Conservation (phyloP, 2,888 invertebrate genomes). For the Pammene aurita region DNA sequence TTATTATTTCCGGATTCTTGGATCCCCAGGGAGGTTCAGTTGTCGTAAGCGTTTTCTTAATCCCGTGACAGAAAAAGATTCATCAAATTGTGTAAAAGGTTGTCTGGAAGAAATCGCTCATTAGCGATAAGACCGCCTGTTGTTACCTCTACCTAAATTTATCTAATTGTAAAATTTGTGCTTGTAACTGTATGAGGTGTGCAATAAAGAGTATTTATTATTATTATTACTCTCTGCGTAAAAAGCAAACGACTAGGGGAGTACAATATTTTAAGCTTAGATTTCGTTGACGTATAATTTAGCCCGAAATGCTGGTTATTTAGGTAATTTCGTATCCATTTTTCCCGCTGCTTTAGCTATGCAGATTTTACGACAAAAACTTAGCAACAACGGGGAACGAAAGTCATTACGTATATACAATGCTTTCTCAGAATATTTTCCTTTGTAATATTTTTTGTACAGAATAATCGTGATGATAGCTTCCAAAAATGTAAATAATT, state of each 20-base stretch:
- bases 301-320: conserved; percentile 24
- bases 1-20: not conserved
- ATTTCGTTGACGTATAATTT: conserved; percentile 19
- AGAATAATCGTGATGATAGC: conserved; percentile 15
- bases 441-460: conserved; percentile 27
- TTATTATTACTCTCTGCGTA: not conserved
- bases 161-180: too few species aligned
- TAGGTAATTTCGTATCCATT: conserved; percentile 30
- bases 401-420: conserved; percentile 39
- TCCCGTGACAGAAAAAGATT: conserved; percentile 23
- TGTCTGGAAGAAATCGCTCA: too few species aligned
- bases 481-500: not conserved
- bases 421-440: conserved; percentile 15
- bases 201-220: too few species aligned
- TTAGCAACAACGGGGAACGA: conserved; percentile 47
- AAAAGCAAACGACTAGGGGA: conserved; percentile 3
- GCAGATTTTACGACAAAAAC: conserved; percentile 50
- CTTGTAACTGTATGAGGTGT: too few species aligned
- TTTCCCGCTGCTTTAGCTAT: conserved; percentile 20
- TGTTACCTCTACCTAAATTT: too few species aligned
- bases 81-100: conserved; percentile 17
- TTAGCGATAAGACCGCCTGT: too few species aligned
- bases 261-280: conserved; percentile 22
- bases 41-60: conserved; percentile 26
- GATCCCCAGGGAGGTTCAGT: conserved; percentile 6